These are phyloP conservation scores for Hemibagrus wyckioides DNA, from an alignment of 2,113 vertebrate genomes.

Conservation along the genomic window DNA sequence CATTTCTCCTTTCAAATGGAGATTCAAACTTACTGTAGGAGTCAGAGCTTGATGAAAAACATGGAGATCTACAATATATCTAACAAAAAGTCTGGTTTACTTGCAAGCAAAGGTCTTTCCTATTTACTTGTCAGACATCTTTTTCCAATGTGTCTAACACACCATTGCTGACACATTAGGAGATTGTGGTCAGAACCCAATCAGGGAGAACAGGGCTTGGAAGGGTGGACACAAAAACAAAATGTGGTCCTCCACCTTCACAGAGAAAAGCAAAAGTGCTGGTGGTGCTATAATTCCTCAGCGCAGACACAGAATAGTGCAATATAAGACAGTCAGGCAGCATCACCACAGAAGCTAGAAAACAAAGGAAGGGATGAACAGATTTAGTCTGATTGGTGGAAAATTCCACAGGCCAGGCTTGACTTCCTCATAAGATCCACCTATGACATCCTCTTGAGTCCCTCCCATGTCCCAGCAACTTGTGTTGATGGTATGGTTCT, in stretches of 20 bases:
- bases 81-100: background rate
- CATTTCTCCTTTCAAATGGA: background rate
- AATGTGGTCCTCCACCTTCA: background rate
- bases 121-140: background rate
- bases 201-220: background rate
- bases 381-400: background rate
- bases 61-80: background rate
- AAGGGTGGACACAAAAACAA: background rate
- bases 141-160: background rate
- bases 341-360: background rate
- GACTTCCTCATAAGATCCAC: background rate
- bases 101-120: background rate
- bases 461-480: background rate
- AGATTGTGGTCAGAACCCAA: background rate
- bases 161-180: background rate
- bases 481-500: background rate
- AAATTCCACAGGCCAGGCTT: background rate
- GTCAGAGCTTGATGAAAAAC: background rate
- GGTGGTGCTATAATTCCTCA: background rate
- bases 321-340: background rate
- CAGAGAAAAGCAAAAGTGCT: background rate
- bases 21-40: background rate
- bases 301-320: background rate
- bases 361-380: background rate
- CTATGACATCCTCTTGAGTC: background rate